Conservation (phyloP, 2,888 invertebrate species). For the Cryptocephalus primarius region DNA sequence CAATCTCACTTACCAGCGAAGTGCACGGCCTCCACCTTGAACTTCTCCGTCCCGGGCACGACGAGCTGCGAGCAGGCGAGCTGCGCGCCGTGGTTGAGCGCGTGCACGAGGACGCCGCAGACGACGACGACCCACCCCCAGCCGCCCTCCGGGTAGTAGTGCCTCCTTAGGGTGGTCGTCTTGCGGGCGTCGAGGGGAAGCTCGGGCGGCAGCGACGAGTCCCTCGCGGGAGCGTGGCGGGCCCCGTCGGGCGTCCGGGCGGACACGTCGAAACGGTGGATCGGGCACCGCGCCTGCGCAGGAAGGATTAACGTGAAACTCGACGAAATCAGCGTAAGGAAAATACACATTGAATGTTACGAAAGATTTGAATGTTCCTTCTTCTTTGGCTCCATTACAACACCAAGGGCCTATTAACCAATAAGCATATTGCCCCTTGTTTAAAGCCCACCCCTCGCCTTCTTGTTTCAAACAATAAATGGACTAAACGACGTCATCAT, state of each 20-base stretch:
- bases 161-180: conserved; percentile 43
- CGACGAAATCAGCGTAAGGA: too few species aligned
- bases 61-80: conserved; percentile 51
- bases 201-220: conserved; percentile 22
- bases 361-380: too few species aligned
- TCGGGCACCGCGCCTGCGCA: conserved; percentile 17
- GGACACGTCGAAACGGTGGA: conserved; percentile 16
- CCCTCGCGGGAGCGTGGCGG: conserved; percentile 5
- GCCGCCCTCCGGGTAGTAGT: conserved; percentile 79
- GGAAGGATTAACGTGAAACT: not conserved
- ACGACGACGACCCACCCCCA: conserved; percentile 77
- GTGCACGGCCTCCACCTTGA: conserved; percentile 49
- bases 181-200: conserved; percentile 34
- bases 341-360: too few species aligned
- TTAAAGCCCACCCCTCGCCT: too few species aligned
- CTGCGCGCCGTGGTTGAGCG: conserved; percentile 65
- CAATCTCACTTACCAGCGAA: conserved; percentile 50
- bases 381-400: too few species aligned
- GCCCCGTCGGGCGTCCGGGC: conserved; percentile 3
- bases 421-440: too few species aligned
- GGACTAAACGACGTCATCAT: too few species aligned
- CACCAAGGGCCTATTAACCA: too few species aligned
- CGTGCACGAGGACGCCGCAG: conserved; percentile 61
- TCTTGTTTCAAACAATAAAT: too few species aligned
- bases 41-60: conserved; percentile 47